Evolutionary conservation across 2,113 vertebrate species (phyloP), one percentile per base, ranked within the genome.

Genomic region (Heterotis niloticus): DNA sequence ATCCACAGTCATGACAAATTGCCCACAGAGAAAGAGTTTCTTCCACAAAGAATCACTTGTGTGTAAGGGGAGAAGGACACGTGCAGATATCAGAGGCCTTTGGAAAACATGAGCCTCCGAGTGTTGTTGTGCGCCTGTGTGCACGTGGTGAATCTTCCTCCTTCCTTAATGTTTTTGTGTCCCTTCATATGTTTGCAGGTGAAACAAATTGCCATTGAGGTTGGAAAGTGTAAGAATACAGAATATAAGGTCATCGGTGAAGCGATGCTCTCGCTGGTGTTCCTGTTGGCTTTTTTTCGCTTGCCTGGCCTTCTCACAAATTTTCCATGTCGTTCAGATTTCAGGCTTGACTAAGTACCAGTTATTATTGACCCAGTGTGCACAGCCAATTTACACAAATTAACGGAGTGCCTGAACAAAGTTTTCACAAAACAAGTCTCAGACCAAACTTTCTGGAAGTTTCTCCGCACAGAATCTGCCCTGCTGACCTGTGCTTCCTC

Each of bases 201-300:
- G 71, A 59, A 59, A 24, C 71, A 74, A 18, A 23, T 12, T 24
- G n/a, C 57, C 52, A 74, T 57, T 54, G 57, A 26, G 52, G 28
- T 7, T 28, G 71, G 71, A 74, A 74, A 74, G 57, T 56, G n/a
- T 74, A 54, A 74, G n/a, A 28, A 74, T 59, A 23, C 52, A 44
- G 28, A 23, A 74, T 24, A 23, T 26, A 56, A 24, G 70, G 56
- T 51, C 52, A 24, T n/a, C 44, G 54, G 70, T 56, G 24, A 54
- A 56, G n/a, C 24, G 20, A 54, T 10, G 54, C 51, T 10, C 17
- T 51, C 70, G 24, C 54, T 72, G 23, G 24, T 52, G 54, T 73
- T 59, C 71, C 71, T 73, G 12, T n/a, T 10, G 4, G 13, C n/a
- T 26, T 73, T 73, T 73, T 73, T 54, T 51, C 56, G 71, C 51